Evolutionary conservation across 2,113 vertebrate genomes (phyloP), one percentile per base, ranked within the genome.

Genomic region (Parus major): DNA sequence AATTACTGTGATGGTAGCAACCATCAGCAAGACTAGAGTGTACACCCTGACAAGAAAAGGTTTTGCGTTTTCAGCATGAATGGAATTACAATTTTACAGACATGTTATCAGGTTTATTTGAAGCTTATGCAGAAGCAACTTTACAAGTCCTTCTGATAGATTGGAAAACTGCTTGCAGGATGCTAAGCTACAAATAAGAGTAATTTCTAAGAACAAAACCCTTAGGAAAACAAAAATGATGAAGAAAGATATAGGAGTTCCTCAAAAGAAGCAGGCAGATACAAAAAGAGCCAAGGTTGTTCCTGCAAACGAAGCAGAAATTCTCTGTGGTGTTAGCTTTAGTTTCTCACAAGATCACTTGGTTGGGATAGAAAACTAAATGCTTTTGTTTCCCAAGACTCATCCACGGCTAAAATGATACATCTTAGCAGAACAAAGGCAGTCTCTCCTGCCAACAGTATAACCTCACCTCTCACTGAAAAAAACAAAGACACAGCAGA

Each of bases 381-480:
- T 75, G 39, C 17, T 88, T 83, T 70, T 88, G 35, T 92, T 95
- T 94, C 56, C 52, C 39, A 70, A 86, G 82, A 73, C 29, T 86
- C 59, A 65, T 77, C 35, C 64, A 59, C 3, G 4, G 39, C 55
- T 63, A 77, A 61, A 93, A 94, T 86, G 68, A 95, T 78, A 78
- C 39, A 79, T 81, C 52, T 77, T 71, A 81, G 47, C 39, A 83
- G 95, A 96, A 97, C 76, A 96, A 93, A 88, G 86, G 68, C 75
- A 77, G 33, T 23, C 33, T 39, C 60, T 78, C 79, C 24, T 81
- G 95, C 91, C 95, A 95, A 55, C 15, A 63, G 27, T 59, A 77
- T 88, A 92, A 95, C 64, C 68, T 92, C 76, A 81, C 76, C 60
- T 90, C 72, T 64, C 39, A 59, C 7, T 24, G 42, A 35, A 91